Evolutionary conservation across 2,113 vertebrate species (phyloP).

Genomic region (Catagonus wagneri): DNA sequence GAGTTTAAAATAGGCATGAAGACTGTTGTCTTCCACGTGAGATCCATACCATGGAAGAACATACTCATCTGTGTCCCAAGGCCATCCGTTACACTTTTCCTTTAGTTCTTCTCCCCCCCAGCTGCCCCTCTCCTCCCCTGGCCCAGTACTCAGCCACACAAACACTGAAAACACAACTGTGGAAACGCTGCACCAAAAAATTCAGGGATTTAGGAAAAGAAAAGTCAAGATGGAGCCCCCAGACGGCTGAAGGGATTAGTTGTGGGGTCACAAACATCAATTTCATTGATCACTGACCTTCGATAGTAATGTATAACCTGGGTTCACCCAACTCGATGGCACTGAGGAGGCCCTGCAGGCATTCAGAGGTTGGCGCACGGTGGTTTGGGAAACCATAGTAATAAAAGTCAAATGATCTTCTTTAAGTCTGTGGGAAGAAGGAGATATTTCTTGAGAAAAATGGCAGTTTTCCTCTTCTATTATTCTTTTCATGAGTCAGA

Average conservation of each 20-base stretch:
- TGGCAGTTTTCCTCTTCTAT: slow-evolving; percentile 61
- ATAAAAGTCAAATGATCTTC: slow-evolving; percentile 42
- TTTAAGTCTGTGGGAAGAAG: background rate
- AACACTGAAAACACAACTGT: background rate
- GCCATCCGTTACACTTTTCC: background rate
- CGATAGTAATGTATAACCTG: background rate
- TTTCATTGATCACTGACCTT: background rate
- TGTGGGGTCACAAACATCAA: background rate
- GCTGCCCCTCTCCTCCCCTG: too few relatives aligned
- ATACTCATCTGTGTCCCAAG: background rate
- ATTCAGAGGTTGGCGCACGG: background rate
- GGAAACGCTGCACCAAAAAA: background rate
- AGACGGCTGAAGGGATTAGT: background rate
- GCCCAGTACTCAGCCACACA: background rate
- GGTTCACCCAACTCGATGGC: background rate
- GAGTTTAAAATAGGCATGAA: background rate
- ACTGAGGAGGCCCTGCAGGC: background rate
- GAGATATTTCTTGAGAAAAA: slow-evolving; percentile 56
- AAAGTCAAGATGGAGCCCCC: slow-evolving; percentile 1
- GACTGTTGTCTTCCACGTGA: background rate
- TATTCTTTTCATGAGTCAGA: slow-evolving; percentile 66
- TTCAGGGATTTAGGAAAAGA: background rate
- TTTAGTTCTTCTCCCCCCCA: background rate
- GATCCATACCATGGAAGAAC: background rate
- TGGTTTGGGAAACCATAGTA: slow-evolving; percentile 5